phyloP scores from a whole-genome alignment of 2,888 invertebrate species.

The Drosophila cognata region DNA sequence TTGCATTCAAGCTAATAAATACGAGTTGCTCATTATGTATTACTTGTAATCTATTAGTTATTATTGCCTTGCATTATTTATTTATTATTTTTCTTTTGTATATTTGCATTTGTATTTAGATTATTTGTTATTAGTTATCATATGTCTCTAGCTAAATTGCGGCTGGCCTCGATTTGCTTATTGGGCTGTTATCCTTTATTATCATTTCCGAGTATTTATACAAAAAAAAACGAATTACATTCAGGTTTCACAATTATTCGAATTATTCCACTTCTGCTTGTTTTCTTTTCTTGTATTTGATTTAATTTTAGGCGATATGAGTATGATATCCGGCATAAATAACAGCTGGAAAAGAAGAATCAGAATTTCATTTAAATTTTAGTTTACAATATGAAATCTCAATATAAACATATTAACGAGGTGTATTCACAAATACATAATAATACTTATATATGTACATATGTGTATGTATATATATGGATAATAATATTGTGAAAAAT shows the following conservation, averaged over 20 bases:
- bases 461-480: neutral
- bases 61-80: slow-evolving; percentile 66
- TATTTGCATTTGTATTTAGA: slow-evolving; percentile 28
- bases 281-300: slow-evolving; percentile 39
- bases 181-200: slow-evolving; percentile 46
- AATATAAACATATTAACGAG: neutral
- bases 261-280: slow-evolving; percentile 34
- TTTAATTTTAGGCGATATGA: slow-evolving; percentile 59
- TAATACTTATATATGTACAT: neutral
- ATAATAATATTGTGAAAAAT: neutral
- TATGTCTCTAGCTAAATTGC: slow-evolving; percentile 58
- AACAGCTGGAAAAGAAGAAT: slow-evolving; percentile 59
- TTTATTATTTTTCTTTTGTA: slow-evolving; percentile 34
- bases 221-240: slow-evolving; percentile 35
- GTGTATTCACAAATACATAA: neutral
- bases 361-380: neutral
- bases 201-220: slow-evolving; percentile 35
- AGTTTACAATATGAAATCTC: neutral
- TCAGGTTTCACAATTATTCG: slow-evolving; percentile 33
- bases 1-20: slow-evolving; percentile 32
- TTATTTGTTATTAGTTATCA: slow-evolving; percentile 25
- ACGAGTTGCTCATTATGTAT: slow-evolving; percentile 28
- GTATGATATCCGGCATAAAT: slow-evolving; percentile 53
- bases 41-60: slow-evolving; percentile 52
- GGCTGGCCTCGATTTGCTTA: slow-evolving; percentile 34